Base-by-base conservation (phyloP, 2,797 vertebrate genomes). In the Schizopygopsis pylzovi region DNA sequence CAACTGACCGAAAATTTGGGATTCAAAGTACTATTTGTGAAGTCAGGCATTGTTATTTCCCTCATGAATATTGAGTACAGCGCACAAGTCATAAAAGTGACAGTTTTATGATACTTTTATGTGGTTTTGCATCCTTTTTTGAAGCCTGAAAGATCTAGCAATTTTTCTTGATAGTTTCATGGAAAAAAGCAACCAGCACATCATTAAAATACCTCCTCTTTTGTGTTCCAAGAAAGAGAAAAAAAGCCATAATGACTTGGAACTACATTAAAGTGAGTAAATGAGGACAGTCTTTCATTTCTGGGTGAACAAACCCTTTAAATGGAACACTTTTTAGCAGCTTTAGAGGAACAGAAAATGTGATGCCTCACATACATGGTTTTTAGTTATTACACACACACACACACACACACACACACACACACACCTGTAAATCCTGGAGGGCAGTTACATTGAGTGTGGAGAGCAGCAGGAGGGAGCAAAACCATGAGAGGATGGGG, bases 391-490 rank as follows among this genome's bases (percentile, higher is more conserved):
- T 84, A 65, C 11, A 43, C 43, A 70, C 16, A 61, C 18, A 82
- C 33, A 39, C 37, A 84, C 49, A 78, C 63, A 43, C 41, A 41
- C 8, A 41, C 41, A 41, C 1, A 78, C 10, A 76, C 41, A 25
- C 18, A 90, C 92, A 77, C 91, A 98, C 98, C 97, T 98, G 97
- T 13, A 97, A 85, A 79, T 98, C 96, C 91, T 97, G 96, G 85
- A 98, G 88, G 0, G 92, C 90, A 18, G 95, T 93, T 79, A 97
- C 89, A 85, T 96, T 95, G 77, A 98, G 93, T 0, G 96, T 96
- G 71, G 93, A 95, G 2, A 99, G 95, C 84, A 99, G 93, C 73
- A 97, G 73, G 81, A 98, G 93, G 68, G 96, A 95, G 83, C 96
- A 96, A 77, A 95, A 65, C 98, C 98, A 99, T 0, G 95, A 96